phyloP scores from a whole-genome alignment of 2,888 invertebrate species.

The Sarcophaga carnaria region DNA sequence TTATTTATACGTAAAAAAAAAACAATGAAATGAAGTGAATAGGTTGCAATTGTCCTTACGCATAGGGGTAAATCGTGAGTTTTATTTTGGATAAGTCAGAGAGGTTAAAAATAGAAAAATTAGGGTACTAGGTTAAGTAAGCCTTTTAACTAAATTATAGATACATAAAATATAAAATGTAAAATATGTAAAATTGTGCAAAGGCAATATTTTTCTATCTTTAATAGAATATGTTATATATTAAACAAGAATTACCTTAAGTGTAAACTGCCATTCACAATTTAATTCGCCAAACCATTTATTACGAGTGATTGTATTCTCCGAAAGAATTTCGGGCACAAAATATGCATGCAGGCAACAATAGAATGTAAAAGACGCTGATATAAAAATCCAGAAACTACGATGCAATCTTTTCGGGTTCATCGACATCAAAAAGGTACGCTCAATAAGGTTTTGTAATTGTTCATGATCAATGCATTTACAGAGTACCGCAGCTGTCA shows the following conservation, averaged over 20 bases:
- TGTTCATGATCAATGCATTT: constrained; percentile 91
- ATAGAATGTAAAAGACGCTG: background rate
- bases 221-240: background rate
- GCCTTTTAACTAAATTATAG: too few relatives aligned
- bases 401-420: background rate
- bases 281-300: background rate
- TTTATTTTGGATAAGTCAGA: too few relatives aligned
- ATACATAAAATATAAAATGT: too few relatives aligned
- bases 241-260: background rate
- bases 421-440: background rate
- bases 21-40: too few relatives aligned
- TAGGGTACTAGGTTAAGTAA: too few relatives aligned
- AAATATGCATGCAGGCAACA: background rate
- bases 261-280: background rate
- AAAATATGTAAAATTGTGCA: too few relatives aligned
- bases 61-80: too few relatives aligned
- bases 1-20: too few relatives aligned
- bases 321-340: background rate
- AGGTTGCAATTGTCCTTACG: too few relatives aligned
- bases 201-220: too few relatives aligned
- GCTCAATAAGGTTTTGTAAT: constrained; percentile 84
- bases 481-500: constrained; percentile 88
- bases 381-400: background rate
- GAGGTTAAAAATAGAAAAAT: too few relatives aligned
- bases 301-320: background rate